Conservation (phyloP, 2,113 vertebrate genomes). For the Pseudorectes ferrugineus region DNA sequence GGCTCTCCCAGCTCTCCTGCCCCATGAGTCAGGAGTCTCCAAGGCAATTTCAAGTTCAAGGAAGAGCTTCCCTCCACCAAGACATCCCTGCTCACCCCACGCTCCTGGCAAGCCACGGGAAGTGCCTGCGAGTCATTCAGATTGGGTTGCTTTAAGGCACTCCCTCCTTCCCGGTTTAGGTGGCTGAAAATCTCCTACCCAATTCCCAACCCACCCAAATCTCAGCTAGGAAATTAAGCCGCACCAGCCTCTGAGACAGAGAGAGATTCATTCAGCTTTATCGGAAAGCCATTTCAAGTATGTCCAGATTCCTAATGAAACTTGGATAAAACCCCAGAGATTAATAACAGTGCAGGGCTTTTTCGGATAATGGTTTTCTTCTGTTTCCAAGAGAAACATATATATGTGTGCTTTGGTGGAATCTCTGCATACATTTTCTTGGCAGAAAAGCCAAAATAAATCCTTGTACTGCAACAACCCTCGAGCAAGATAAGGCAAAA, state of each 20-base stretch:
- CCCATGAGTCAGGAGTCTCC: background rate
- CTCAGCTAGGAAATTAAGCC: slow-evolving; percentile 49
- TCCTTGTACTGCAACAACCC: slow-evolving; percentile 28
- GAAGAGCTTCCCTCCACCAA: background rate
- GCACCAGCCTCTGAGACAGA: slow-evolving; percentile 35
- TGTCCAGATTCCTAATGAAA: slow-evolving; percentile 63
- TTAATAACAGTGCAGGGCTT: slow-evolving; percentile 55
- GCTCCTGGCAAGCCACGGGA: background rate
- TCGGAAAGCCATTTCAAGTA: slow-evolving; percentile 61
- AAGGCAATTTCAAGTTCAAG: background rate
- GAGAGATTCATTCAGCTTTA: slow-evolving; percentile 52
- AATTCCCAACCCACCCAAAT: slow-evolving; percentile 16
- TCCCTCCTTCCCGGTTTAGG: background rate
- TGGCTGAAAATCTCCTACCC: slow-evolving; percentile 26
- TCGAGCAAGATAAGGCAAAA: slow-evolving; percentile 12
- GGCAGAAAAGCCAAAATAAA: slow-evolving; percentile 35
- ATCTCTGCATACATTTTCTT: slow-evolving; percentile 19
- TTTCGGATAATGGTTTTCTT: slow-evolving; percentile 24
- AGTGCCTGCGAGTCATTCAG: background rate
- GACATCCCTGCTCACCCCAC: background rate
- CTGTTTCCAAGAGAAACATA: slow-evolving; percentile 63
- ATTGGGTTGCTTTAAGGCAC: background rate
- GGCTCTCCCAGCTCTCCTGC: background rate
- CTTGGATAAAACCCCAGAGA: slow-evolving; percentile 50
- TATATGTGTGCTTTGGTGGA: slow-evolving; percentile 6